Percentiles rank a stretch among this genome's conserved stretches.
Evolutionary conservation across 2,113 vertebrate species (phyloP).

Genomic region (Cyphomyrus plagiostoma): DNA sequence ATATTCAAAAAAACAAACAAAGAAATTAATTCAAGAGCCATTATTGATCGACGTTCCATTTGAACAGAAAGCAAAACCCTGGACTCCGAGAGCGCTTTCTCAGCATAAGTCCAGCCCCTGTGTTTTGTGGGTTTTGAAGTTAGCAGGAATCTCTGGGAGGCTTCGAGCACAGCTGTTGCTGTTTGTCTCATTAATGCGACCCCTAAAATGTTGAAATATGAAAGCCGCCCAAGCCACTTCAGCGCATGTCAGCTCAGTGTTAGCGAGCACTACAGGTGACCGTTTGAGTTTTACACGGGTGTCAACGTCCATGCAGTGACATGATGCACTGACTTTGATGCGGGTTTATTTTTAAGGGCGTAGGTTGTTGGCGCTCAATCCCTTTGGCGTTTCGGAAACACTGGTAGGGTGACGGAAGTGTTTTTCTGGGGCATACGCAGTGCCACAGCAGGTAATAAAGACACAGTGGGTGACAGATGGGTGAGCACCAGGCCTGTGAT

Average conservation of each 20-base stretch:
- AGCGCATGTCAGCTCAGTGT: not conserved
- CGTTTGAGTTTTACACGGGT: not conserved
- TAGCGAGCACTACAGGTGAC: not conserved
- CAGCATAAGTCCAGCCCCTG: not conserved
- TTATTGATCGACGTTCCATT: not conserved
- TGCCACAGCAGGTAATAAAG: constrained; percentile 39
- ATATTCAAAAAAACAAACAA: not conserved
- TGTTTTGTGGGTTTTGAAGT: not conserved
- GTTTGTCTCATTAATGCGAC: not conserved
- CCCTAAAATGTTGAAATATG: not conserved
- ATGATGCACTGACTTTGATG: not conserved
- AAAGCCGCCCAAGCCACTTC: not conserved
- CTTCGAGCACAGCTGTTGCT: not conserved
- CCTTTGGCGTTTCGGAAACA: not conserved
- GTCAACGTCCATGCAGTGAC: not conserved
- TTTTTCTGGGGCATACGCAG: constrained; percentile 36
- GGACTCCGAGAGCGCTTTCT: not conserved
- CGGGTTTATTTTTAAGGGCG: not conserved
- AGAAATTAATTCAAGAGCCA: not conserved
- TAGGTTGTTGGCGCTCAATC: not conserved
- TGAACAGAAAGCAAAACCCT: not conserved
- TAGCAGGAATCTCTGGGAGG: not conserved
- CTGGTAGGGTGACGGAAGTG: not conserved
- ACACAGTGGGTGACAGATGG: constrained; percentile 46
- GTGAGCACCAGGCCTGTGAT: not conserved